These are phyloP conservation scores for Pachypanchax playfairii DNA, from an alignment of 2,113 vertebrate species.

Conservation along the genomic window DNA sequence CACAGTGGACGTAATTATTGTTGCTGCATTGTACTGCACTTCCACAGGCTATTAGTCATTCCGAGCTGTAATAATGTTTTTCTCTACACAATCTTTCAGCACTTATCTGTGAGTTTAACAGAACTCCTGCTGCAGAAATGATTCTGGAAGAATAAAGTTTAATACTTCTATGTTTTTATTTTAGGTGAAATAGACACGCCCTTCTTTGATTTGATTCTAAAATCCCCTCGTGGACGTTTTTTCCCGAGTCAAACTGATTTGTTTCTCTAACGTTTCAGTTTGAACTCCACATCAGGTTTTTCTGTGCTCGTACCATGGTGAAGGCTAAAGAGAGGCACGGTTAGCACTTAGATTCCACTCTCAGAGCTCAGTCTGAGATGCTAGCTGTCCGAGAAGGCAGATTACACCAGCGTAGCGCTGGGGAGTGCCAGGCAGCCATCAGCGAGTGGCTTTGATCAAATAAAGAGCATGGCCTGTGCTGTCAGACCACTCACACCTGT, in stretches of 20 bases:
- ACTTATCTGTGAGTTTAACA: slow-evolving; percentile 13
- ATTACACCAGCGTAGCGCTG: slow-evolving; percentile 74
- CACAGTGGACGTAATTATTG: slow-evolving; percentile 29
- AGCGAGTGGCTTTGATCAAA: slow-evolving; percentile 79
- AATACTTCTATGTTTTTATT: slow-evolving; percentile 24
- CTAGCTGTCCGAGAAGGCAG: slow-evolving; percentile 79
- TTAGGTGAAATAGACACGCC: slow-evolving; percentile 40
- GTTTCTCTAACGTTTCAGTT: slow-evolving; percentile 59
- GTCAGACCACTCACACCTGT: slow-evolving; percentile 78
- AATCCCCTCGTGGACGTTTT: slow-evolving; percentile 60
- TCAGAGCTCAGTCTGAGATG: slow-evolving; percentile 72
- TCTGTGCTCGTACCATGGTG: slow-evolving; percentile 62
- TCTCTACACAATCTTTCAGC: slow-evolving; percentile 3
- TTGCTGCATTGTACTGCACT: slow-evolving; percentile 31
- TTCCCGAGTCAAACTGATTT: slow-evolving; percentile 74
- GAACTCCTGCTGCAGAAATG: slow-evolving; percentile 7
- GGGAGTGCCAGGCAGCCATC: slow-evolving; percentile 76
- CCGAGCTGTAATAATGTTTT: slow-evolving; percentile 30
- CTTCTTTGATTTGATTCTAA: slow-evolving; percentile 45
- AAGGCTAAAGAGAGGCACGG: slow-evolving; percentile 71
- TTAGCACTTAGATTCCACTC: slow-evolving; percentile 74
- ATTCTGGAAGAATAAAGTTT: slow-evolving; percentile 16
- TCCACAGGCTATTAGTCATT: slow-evolving; percentile 25
- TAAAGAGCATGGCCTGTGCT: slow-evolving; percentile 74
- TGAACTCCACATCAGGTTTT: slow-evolving; percentile 70